phyloP scores from a whole-genome alignment of 2,113 vertebrate species.

The Epinephelus moara region DNA sequence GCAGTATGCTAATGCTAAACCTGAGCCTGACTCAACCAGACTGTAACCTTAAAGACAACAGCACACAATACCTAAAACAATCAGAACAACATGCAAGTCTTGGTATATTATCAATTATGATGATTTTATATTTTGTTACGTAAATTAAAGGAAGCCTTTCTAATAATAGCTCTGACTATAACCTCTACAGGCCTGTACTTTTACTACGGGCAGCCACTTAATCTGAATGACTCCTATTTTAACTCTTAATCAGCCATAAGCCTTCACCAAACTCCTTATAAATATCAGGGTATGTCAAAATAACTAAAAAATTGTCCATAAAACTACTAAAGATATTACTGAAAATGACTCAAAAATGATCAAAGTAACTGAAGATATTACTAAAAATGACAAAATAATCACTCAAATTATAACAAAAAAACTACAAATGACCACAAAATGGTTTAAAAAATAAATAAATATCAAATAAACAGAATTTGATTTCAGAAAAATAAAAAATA shows the following conservation, averaged over 20 bases:
- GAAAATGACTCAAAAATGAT: not conserved
- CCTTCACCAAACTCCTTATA: not conserved
- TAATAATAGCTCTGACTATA: not conserved
- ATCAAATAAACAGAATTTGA: too few relatives aligned
- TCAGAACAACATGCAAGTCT: not conserved
- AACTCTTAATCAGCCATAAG: not conserved
- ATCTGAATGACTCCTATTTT: not conserved
- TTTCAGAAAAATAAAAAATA: too few relatives aligned
- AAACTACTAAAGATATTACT: not conserved
- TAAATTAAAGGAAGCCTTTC: not conserved
- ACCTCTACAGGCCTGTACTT: not conserved
- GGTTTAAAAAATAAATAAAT: too few relatives aligned
- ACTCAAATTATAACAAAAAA: not conserved
- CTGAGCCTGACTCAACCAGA: not conserved
- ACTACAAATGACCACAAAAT: too few relatives aligned
- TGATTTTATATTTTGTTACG: not conserved
- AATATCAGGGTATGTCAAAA: not conserved
- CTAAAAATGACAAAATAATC: not conserved
- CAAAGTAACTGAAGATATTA: too few relatives aligned
- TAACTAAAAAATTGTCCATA: not conserved
- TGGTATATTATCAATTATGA: not conserved
- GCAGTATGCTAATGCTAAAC: slow-evolving; percentile 9
- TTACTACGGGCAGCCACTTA: not conserved
- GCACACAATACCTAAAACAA: not conserved
- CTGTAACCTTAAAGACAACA: not conserved